These are phyloP conservation scores for Melanchra persicariae DNA, from an alignment of 2,888 invertebrate species.

Conservation along the genomic window DNA sequence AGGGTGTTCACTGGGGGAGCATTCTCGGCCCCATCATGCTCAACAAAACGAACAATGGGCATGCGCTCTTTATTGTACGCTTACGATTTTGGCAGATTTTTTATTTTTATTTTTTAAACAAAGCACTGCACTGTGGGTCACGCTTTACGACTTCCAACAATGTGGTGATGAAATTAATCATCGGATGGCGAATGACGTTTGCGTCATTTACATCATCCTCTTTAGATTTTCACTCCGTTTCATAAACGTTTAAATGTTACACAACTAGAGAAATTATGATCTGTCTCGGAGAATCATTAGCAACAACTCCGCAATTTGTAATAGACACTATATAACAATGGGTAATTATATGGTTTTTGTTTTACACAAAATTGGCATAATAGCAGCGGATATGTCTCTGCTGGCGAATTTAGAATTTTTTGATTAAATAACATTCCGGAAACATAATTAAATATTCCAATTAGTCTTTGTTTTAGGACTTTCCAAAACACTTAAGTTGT, in stretches of 20 bases:
- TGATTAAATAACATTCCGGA: conserved; percentile 56
- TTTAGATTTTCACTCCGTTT: conserved; percentile 66
- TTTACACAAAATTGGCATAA: conserved; percentile 57
- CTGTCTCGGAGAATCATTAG: conserved; percentile 46
- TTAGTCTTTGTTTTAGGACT: conserved; percentile 54
- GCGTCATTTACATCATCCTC: conserved; percentile 73
- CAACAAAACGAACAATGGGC: conserved; percentile 79
- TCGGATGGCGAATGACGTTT: conserved; percentile 71
- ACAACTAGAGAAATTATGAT: conserved; percentile 65
- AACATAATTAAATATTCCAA: conserved; percentile 50
- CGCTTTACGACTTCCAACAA: conserved; percentile 82
- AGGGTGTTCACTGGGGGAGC: conserved; percentile 76
- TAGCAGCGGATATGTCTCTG: conserved; percentile 30
- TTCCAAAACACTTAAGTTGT: conserved; percentile 38
- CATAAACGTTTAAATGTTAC: conserved; percentile 67
- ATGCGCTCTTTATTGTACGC: conserved; percentile 78
- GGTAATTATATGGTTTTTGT: conserved; percentile 58
- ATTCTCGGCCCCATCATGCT: conserved; percentile 73
- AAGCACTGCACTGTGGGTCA: conserved; percentile 81
- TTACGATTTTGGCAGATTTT: conserved; percentile 71
- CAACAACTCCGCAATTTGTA: conserved; percentile 54
- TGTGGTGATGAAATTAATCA: conserved; percentile 85
- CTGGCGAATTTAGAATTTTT: conserved; percentile 38
- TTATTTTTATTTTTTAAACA: conserved; percentile 75
- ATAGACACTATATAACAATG: conserved; percentile 59